These are phyloP conservation scores for Bombus sylvicola DNA, from an alignment of 1,140 invertebrate genomes.

Conservation along the genomic window DNA sequence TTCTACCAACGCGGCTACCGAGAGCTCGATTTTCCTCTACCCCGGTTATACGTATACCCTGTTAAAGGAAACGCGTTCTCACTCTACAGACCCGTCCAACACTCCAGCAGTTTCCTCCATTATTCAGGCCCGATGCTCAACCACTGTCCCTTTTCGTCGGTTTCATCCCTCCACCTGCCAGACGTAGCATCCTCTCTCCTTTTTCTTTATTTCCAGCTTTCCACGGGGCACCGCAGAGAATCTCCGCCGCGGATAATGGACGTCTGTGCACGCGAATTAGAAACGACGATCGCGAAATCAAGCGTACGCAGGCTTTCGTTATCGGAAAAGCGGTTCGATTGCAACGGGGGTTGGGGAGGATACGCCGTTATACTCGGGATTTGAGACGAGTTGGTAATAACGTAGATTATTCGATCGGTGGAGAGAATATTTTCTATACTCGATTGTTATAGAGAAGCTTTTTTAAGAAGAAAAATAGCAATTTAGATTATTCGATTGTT, in stretches of 20 bases:
- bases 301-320: background rate
- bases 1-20: slow-evolving; percentile 3
- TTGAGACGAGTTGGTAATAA: background rate
- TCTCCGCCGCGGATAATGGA: slow-evolving; percentile 20
- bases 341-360: background rate
- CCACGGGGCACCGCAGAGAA: background rate
- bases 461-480: no score
- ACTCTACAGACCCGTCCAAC: slow-evolving; percentile 8
- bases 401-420: background rate
- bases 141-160: slow-evolving; percentile 73
- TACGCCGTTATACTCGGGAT: no score
- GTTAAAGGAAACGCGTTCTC: slow-evolving; percentile 1
- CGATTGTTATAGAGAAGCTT: no score
- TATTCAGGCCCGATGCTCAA: slow-evolving; percentile 80
- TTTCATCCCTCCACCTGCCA: slow-evolving; percentile 24
- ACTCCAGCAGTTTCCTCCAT: slow-evolving; percentile 68
- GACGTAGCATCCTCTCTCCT: background rate
- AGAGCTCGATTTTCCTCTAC: slow-evolving; percentile 16
- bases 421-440: background rate
- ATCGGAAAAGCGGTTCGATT: background rate
- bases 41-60: background rate
- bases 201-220: slow-evolving; percentile 19
- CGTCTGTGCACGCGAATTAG: slow-evolving; percentile 28
- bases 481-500: no score
- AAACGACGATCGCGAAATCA: background rate